These are phyloP conservation scores for Serilophus lunatus DNA, from an alignment of 2,113 vertebrate genomes.

Conservation along the genomic window DNA sequence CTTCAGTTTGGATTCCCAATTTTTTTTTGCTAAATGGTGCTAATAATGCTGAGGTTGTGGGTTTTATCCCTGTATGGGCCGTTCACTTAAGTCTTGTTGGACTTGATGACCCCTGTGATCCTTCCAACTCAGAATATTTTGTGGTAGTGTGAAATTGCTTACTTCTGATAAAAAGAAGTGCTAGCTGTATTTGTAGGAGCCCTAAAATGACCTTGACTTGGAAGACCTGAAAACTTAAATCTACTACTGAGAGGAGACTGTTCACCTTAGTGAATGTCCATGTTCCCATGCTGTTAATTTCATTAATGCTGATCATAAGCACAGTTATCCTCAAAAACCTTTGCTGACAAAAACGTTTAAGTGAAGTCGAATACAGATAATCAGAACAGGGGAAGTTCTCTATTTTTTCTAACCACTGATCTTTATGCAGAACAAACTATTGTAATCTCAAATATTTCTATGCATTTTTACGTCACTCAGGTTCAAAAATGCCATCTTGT, in stretches of 20 bases:
- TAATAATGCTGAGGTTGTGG: background rate
- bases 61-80: background rate
- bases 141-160: background rate
- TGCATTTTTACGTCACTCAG: too few relatives aligned
- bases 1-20: background rate
- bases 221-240: background rate
- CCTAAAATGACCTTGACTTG: background rate
- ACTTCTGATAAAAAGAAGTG: background rate
- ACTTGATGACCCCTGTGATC: too few relatives aligned
- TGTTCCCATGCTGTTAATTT: background rate
- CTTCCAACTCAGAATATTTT: background rate
- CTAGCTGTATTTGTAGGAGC: background rate
- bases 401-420: accelerated
- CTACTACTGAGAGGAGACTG: background rate
- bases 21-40: background rate
- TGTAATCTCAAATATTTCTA: too few relatives aligned
- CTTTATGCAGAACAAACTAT: background rate
- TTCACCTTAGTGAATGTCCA: background rate
- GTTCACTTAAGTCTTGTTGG: background rate
- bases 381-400: background rate
- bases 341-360: background rate
- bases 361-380: background rate
- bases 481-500: background rate
- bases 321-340: background rate
- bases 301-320: background rate